Percentiles rank a stretch among this genome's conserved stretches.
These are phyloP conservation scores for Epizoanthus illoricatus DNA, from an alignment of 92 coral and sea anemone genomes.

Conservation along the genomic window DNA sequence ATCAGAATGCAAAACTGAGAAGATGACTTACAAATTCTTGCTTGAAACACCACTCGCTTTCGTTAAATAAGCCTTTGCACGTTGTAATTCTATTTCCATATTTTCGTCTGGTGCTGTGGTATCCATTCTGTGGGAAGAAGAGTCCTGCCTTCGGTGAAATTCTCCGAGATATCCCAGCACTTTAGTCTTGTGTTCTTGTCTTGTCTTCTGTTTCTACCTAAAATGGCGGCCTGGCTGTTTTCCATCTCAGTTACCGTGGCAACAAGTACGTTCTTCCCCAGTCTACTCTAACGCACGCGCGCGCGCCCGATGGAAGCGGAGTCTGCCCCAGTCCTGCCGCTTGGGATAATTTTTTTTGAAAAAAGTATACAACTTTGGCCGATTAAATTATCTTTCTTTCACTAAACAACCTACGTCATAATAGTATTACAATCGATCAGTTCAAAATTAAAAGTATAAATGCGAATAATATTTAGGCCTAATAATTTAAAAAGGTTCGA, in stretches of 20 bases:
- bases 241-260: conserved; percentile 18
- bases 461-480: no score
- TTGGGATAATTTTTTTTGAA: no score
- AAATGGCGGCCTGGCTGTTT: conserved; percentile 37
- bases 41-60: conserved; percentile 77
- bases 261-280: background rate
- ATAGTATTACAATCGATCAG: no score
- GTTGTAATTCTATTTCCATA: conserved; percentile 73
- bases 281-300: no score
- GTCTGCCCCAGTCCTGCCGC: no score
- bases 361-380: no score
- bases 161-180: background rate
- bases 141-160: background rate
- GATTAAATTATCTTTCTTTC: no score
- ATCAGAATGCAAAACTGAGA: no score
- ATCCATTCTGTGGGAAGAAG: conserved; percentile 9
- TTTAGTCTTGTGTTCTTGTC: background rate
- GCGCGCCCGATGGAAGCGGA: no score
- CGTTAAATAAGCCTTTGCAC: conserved; percentile 71
- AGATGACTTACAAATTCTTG: conserved; percentile 81
- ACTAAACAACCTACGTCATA: no score
- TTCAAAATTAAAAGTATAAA: no score
- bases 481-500: no score
- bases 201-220: background rate
- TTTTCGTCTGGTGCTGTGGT: conserved; percentile 14